Evolutionary conservation across 2,113 vertebrate genomes (phyloP).

Genomic region (Ammospiza caudacuta): DNA sequence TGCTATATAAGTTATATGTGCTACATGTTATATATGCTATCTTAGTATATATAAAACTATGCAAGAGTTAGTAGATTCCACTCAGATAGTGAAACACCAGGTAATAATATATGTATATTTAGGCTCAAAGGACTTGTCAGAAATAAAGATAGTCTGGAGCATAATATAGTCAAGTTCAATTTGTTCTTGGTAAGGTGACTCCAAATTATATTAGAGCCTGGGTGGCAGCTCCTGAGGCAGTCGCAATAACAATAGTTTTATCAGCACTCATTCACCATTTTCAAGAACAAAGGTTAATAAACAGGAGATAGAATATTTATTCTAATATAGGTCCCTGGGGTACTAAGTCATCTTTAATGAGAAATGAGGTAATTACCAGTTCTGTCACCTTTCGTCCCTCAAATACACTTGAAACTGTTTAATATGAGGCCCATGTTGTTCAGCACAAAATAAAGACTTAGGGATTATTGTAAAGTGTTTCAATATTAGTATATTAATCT

Average conservation of each 20-base stretch:
- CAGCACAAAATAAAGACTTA: background rate
- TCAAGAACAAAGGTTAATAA: slow-evolving; percentile 59
- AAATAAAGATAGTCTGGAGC: slow-evolving; percentile 1
- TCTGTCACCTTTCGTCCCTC: slow-evolving; percentile 55
- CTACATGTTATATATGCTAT: background rate
- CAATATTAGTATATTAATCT: background rate
- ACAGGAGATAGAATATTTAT: slow-evolving; percentile 56
- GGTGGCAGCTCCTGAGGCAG: slow-evolving; percentile 38
- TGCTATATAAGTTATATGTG: background rate
- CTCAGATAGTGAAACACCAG: background rate
- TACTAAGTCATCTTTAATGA: slow-evolving; percentile 56
- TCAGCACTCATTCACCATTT: slow-evolving; percentile 47
- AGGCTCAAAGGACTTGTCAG: background rate
- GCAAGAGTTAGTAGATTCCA: background rate
- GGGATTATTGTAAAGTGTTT: background rate
- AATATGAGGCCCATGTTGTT: background rate
- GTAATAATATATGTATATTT: background rate
- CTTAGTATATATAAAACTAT: background rate
- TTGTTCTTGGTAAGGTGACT: slow-evolving; percentile 59
- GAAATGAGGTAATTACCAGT: slow-evolving; percentile 62
- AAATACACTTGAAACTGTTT: slow-evolving; percentile 51
- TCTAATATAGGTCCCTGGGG: slow-evolving; percentile 19
- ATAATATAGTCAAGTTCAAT: slow-evolving; percentile 9
- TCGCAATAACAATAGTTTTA: slow-evolving; percentile 13
- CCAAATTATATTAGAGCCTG: slow-evolving; percentile 48